Evolutionary conservation across 2,113 vertebrate species (phyloP).

Genomic region (Ophthalmolycus amberensis): DNA sequence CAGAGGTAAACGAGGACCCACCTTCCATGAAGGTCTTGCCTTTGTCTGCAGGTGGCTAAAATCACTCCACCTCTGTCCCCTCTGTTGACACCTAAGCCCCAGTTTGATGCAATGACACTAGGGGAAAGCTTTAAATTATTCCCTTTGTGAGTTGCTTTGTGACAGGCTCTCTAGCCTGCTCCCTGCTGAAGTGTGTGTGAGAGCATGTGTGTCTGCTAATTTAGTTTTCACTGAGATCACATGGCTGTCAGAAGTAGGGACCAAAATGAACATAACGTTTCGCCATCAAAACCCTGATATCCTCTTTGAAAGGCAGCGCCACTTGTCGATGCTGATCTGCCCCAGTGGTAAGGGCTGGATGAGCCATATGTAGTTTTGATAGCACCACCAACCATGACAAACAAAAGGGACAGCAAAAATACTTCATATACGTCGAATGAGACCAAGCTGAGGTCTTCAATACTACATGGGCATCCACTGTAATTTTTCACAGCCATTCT

Average conservation of each 20-base stretch:
- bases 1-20: neutral
- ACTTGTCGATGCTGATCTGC: slow-evolving; percentile 13
- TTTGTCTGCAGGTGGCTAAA: neutral
- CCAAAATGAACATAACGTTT: slow-evolving; percentile 28
- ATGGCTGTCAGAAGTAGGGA: slow-evolving; percentile 50
- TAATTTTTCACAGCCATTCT: neutral
- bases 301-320: slow-evolving; percentile 21
- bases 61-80: slow-evolving; percentile 7
- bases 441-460: neutral
- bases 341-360: neutral
- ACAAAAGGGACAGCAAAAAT: neutral
- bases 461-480: neutral
- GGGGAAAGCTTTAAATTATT: slow-evolving; percentile 60
- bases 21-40: neutral
- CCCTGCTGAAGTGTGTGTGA: slow-evolving; percentile 31
- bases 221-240: slow-evolving; percentile 61
- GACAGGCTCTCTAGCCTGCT: slow-evolving; percentile 35
- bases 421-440: neutral
- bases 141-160: slow-evolving; percentile 61
- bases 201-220: slow-evolving; percentile 43
- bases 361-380: slow-evolving; percentile 25
- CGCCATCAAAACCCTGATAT: slow-evolving; percentile 28
- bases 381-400: neutral
- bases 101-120: slow-evolving; percentile 45
- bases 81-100: slow-evolving; percentile 4